phyloP scores from a whole-genome alignment of 1,140 invertebrate genomes.

The Chionoecetes opilio region DNA sequence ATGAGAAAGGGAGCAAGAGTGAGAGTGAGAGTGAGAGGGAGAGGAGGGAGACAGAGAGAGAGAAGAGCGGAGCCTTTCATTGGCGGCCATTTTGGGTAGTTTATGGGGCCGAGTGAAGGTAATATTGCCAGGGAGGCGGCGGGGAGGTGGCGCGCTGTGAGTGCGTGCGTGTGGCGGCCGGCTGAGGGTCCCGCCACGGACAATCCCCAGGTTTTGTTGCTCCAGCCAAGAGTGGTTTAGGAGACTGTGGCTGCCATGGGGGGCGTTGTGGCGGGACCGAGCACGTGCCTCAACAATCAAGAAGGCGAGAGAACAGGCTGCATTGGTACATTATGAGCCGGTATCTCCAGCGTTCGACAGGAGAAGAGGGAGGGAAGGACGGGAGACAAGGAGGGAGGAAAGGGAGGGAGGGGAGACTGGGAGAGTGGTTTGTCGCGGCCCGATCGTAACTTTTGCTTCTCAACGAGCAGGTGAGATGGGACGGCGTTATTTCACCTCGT shows the following conservation, averaged over 20 bases:
- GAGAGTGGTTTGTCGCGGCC: conserved; percentile 32
- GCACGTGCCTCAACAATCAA: conserved; percentile 30
- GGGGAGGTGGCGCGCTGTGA: conserved; percentile 34
- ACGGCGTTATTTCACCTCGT: conserved; percentile 45
- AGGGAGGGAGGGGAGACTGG: not conserved
- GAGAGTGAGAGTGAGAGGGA: conserved; percentile 61
- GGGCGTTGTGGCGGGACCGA: not conserved
- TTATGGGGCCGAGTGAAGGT: conserved; percentile 71
- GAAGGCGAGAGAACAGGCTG: conserved; percentile 20
- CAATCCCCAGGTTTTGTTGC: conserved; percentile 45
- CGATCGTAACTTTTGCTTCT: conserved; percentile 54
- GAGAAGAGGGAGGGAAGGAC: not conserved
- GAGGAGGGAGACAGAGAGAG: conserved; percentile 58
- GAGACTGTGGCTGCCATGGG: conserved; percentile 32
- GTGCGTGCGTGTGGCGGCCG: conserved; percentile 52
- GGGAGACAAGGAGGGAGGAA: not conserved
- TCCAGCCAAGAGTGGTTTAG: conserved; percentile 28
- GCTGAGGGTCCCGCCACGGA: conserved; percentile 36
- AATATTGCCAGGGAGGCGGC: conserved; percentile 66
- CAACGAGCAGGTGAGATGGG: conserved; percentile 66
- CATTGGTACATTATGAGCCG: not conserved
- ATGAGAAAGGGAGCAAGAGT: conserved; percentile 34
- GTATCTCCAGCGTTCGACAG: not conserved
- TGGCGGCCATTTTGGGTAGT: conserved; percentile 77
- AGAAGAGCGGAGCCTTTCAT: conserved; percentile 66